Base-by-base conservation (phyloP, 1,140 invertebrate species). In the Drosophila burlai region DNA sequence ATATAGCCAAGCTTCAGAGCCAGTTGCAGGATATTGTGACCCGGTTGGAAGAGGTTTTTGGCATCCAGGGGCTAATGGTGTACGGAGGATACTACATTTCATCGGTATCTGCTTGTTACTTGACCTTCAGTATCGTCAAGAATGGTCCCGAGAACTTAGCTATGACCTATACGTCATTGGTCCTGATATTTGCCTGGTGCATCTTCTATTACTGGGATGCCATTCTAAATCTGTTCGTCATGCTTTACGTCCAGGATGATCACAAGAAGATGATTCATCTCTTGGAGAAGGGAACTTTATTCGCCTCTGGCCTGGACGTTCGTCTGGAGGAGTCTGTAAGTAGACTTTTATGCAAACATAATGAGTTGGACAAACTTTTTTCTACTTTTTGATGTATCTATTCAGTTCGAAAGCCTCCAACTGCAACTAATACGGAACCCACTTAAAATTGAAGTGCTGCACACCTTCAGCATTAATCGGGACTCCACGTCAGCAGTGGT, bases 391-490 rank as follows among this genome's bases (percentile, higher is more conserved):
- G 7, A 34, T n/a, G 10, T 29, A 16, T n/a, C 9, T 0, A 31
- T 60, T 29, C 7, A 47, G 75, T 61, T 68, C 24, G 75, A 77
- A 29, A 76, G 18, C 4, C 38, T 76, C 0, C 75, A 68, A 34
- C 18, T 77, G 26, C 75, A 77, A n/a, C 38, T 77, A 2, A 15
- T 36, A 3, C 18, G 49, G 4, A 77, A 68, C n/a, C 75, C 75
- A 1, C 6, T 77, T 6, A 55, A 45, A 42, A 13, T 77, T 5
- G 34, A 13, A 5, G 13, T 77, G 0, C 13, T 77, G 75, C 4
- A 46, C 1, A 24, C 61, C 9, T 76, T 68, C 38, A 18, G 36
- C 11, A 8, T 76, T 6, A 42, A 42, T 13, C 73, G 54, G 1
- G 29, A n/a, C 5, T n/a, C 24, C 10, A 50, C 42, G 4, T 21